These are phyloP conservation scores for Ecliptopera silaceata DNA, from an alignment of 2,888 invertebrate genomes.

Conservation along the genomic window DNA sequence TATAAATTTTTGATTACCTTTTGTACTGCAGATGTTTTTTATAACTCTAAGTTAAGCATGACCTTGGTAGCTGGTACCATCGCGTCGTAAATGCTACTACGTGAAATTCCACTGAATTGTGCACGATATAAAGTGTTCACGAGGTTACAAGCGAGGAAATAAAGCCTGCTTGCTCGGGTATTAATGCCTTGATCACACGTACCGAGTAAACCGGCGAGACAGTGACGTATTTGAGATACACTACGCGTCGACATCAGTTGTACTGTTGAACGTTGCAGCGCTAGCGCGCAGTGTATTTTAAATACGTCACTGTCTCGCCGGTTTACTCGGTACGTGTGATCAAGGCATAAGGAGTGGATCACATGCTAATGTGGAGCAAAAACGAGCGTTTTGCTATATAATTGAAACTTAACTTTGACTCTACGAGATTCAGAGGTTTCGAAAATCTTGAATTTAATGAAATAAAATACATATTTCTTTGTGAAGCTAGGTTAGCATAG, in stretches of 20 bases:
- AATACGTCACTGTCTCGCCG: too few relatives aligned
- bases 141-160: slow-evolving; percentile 18
- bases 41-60: slow-evolving; percentile 15
- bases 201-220: too few relatives aligned
- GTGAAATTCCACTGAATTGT: slow-evolving; percentile 27
- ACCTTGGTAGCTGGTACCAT: slow-evolving; percentile 28
- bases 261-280: too few relatives aligned
- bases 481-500: too few relatives aligned
- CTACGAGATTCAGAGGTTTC: neutral
- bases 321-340: too few relatives aligned
- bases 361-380: slow-evolving; percentile 2
- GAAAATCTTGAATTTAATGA: too few relatives aligned
- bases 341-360: neutral
- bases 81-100: slow-evolving; percentile 26
- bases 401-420: neutral
- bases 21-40: slow-evolving; percentile 15
- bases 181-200: neutral
- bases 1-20: neutral
- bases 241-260: too few relatives aligned
- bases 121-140: slow-evolving; percentile 27
- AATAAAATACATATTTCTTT: too few relatives aligned
- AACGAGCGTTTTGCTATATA: neutral
- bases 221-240: too few relatives aligned
- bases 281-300: too few relatives aligned
- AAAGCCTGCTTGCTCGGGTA: slow-evolving; percentile 22